Evolutionary conservation across 2,797 vertebrate species (phyloP), one percentile per base, ranked within the genome.

Genomic region (Cuniculus paca): DNA sequence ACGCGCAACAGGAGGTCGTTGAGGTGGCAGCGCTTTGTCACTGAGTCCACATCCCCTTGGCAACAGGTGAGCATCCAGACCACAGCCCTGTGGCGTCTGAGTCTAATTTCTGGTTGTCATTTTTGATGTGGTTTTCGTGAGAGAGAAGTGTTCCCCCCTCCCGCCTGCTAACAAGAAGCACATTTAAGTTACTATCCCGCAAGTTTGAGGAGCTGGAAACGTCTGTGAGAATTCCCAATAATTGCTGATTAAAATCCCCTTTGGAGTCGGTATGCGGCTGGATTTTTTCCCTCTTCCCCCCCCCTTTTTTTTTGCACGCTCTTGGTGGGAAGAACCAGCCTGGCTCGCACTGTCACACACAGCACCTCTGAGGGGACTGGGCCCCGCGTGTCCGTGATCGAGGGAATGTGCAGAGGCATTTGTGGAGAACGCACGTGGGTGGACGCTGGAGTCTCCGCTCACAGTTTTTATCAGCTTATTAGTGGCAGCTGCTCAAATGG

Each of bases 401-500:
- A 97, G 78, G 75, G 93, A 97, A 60, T 52, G 45, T 92, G 92
- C 90, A n/a, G 78, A 93, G 97, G 97, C 86, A 74, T 97, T 97
- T 97, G 93, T 94, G 91, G 95, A 0, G 48, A 93, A 93, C 95
- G 34, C 58, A 10, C 63, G 16, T 82, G 97, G 97, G 96, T 97
- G 95, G 96, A 97, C 2, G 61, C 56, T 92, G 92, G 60, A 88
- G 96, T 97, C 97, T 98, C 97, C 95, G 82, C 97, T 98, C 42
- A 31, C 78, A 82, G 74, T 97, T 98, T 96, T 98, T 97, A 98
- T 98, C 98, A 98, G 96, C 97, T 96, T 98, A 98, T 98, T 98
- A 98, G 97, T 98, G 98, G 97, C 98, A 98, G 93, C 94, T 87
- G 93, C 98, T 98, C 98, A 98, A 98, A 97, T 96, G 96, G 97